Evolutionary conservation across 2,113 vertebrate species (phyloP), one percentile per base, ranked within the genome.

Genomic region (Syngnathus typhle): DNA sequence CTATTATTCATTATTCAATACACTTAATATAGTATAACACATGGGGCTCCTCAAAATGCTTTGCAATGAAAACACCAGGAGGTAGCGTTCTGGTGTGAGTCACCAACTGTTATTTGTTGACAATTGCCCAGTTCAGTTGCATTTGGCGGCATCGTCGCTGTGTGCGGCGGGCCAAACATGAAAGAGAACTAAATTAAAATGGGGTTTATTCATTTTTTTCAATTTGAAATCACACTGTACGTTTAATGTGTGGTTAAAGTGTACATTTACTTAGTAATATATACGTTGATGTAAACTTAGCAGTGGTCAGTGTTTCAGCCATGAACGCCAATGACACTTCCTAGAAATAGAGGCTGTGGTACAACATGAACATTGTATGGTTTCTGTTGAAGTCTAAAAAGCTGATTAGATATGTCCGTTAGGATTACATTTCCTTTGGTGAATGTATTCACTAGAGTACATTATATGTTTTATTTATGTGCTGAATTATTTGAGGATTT

Each of bases 401-500:
- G 73, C 32, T 68, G 77, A 60, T 79, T 69, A 68, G 67, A 71
- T 70, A 73, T 52, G n/a, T 15, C 32, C 66, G 37, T 69, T 44
- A 37, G 27, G 55, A 61, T 51, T 65, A 47, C 15, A 8, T 43
- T 72, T 78, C 55, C 67, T 77, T 10, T n/a, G 66, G 41, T 72
- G 65, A 82, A 75, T 77, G 74, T 84, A 75, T 43, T 36, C 39
- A 62, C 39, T 43, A 44, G 9, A 44, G n/a, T 62, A 23, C 38
- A 82, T 79, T 78, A 65, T 75, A 72, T 79, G 21, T 83, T 85
- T 86, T 78, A 84, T 84, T 88, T 84, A 86, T 86, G 69, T 70
- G 67, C 68, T 81, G 69, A 74, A 72, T 39, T 55, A 60, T 55
- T 66, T 58, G 55, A 16, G 13, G 55, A 58, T 55, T 23, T 27